A percentile compares a stretch with the other conserved stretches of the same genome.
Conservation (phyloP, 2,888 invertebrate genomes). For the Drosophila merina region DNA sequence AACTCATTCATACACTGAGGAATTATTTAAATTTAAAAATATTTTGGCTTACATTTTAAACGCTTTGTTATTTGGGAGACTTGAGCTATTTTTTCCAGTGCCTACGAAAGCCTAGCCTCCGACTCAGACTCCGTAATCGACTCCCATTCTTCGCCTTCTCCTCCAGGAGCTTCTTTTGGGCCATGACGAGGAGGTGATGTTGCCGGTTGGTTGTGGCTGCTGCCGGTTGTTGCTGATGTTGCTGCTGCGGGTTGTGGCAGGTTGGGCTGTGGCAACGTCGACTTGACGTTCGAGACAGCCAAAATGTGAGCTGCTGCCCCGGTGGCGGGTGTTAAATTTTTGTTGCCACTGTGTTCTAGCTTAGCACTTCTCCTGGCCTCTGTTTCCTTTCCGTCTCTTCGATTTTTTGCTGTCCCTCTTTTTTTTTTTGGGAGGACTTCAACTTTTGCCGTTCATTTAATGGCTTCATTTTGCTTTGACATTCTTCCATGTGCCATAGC, state of each 20-base stretch:
- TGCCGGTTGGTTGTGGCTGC: slow-evolving; percentile 40
- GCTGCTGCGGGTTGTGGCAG: slow-evolving; percentile 18
- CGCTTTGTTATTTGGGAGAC: background rate
- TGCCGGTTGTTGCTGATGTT: slow-evolving; percentile 32
- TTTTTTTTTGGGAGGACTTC: slow-evolving; percentile 25
- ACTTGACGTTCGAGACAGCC: slow-evolving; percentile 54
- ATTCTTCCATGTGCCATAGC: slow-evolving; percentile 66
- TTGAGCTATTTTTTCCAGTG: slow-evolving; percentile 1
- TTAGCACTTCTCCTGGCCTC: slow-evolving; percentile 43
- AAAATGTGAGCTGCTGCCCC: slow-evolving; percentile 45
- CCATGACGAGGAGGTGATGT: slow-evolving; percentile 40
- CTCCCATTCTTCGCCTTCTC: slow-evolving; percentile 16
- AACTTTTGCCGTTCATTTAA: slow-evolving; percentile 78
- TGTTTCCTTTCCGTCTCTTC: slow-evolving; percentile 39
- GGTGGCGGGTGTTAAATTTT: slow-evolving; percentile 66
- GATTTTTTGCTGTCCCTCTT: slow-evolving; percentile 24
- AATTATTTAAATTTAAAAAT: no score
- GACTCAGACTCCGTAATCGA: background rate
- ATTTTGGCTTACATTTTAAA: no score
- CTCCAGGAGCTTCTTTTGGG: slow-evolving; percentile 28
- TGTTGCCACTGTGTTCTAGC: slow-evolving; percentile 60
- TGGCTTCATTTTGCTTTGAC: slow-evolving; percentile 79
- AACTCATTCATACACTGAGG: slow-evolving; percentile 7
- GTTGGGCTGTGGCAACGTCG: slow-evolving; percentile 50
- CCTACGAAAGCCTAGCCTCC: slow-evolving; percentile 1